These are phyloP conservation scores for Athalia cordata DNA, from an alignment of 2,888 invertebrate genomes.

Conservation along the genomic window DNA sequence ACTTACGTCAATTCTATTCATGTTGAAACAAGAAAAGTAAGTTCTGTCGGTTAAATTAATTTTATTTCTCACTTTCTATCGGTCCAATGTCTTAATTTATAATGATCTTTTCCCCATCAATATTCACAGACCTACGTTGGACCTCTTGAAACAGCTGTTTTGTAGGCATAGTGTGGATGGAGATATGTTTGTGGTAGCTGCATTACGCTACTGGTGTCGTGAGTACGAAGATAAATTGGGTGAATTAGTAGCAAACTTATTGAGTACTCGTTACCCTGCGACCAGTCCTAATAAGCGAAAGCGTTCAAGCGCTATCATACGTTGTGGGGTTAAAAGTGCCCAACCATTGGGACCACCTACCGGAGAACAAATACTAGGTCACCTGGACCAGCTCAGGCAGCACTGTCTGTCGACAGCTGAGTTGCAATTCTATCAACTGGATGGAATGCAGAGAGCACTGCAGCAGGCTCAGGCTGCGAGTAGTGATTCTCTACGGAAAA, in stretches of 20 bases:
- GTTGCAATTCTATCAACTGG: conserved; percentile 86
- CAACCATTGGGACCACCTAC: conserved; percentile 84
- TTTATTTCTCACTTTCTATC: neutral
- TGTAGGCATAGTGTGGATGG: conserved; percentile 82
- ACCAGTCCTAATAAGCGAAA: conserved; percentile 94
- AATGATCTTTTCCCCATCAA: neutral
- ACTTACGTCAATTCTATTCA: conserved; percentile 89
- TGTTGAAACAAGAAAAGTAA: conserved; percentile 92
- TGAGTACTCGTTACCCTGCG: conserved; percentile 89
- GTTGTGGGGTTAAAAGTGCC: conserved; percentile 77
- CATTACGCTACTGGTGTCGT: conserved; percentile 95
- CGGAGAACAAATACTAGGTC: conserved; percentile 91
- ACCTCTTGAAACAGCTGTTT: conserved; percentile 89
- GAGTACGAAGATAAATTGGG: conserved; percentile 92
- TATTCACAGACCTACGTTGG: conserved; percentile 82
- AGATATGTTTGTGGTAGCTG: conserved; percentile 93
- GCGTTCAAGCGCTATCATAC: conserved; percentile 76
- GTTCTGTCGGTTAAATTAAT: conserved; percentile 52
- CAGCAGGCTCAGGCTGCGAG: conserved; percentile 92
- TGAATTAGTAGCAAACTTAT: conserved; percentile 85
- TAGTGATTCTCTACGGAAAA: conserved; percentile 91
- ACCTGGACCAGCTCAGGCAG: conserved; percentile 92
- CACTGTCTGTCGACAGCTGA: conserved; percentile 77
- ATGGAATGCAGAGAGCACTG: conserved; percentile 93
- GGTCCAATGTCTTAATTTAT: no score